Conservation (phyloP, 2,888 invertebrate genomes). For the Oscheius myriophilus region DNA sequence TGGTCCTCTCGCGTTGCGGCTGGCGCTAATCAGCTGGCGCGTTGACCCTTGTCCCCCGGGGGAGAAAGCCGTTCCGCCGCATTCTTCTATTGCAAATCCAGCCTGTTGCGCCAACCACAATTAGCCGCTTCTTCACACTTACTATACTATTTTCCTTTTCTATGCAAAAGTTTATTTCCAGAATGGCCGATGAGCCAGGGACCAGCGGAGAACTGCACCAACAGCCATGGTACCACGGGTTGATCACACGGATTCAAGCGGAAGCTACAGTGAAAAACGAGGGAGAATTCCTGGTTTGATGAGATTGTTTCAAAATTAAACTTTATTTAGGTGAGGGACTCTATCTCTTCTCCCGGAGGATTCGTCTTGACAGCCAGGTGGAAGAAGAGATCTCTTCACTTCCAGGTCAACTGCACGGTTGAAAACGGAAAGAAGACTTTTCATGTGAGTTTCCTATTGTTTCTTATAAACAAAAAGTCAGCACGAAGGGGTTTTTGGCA, state of each 20-base stretch:
- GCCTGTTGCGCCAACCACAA: constrained; percentile 28
- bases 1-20: background rate
- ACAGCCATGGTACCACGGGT: constrained; percentile 32
- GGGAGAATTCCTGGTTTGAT: constrained; percentile 27
- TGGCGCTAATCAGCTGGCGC: constrained; percentile 25
- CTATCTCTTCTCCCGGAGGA: constrained; percentile 32
- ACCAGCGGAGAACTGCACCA: constrained; percentile 8
- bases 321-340: constrained; percentile 34
- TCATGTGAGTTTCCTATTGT: constrained; percentile 23
- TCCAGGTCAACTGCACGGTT: constrained; percentile 35
- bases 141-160: too few species aligned
- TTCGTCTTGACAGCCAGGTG: constrained; percentile 39
- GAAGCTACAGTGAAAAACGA: constrained; percentile 23
- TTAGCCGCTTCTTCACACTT: constrained; percentile 15
- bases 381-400: constrained; percentile 40
- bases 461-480: background rate
- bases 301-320: background rate
- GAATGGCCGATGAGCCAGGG: constrained; percentile 23
- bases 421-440: constrained; percentile 35
- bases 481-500: background rate
- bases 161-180: too few species aligned
- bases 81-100: constrained; percentile 23
- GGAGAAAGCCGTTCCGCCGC: constrained; percentile 30
- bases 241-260: constrained; percentile 19
- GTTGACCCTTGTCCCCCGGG: constrained; percentile 26